Evolutionary conservation across 2,888 invertebrate genomes (phyloP).

Genomic region (Flexamia atlantica): DNA sequence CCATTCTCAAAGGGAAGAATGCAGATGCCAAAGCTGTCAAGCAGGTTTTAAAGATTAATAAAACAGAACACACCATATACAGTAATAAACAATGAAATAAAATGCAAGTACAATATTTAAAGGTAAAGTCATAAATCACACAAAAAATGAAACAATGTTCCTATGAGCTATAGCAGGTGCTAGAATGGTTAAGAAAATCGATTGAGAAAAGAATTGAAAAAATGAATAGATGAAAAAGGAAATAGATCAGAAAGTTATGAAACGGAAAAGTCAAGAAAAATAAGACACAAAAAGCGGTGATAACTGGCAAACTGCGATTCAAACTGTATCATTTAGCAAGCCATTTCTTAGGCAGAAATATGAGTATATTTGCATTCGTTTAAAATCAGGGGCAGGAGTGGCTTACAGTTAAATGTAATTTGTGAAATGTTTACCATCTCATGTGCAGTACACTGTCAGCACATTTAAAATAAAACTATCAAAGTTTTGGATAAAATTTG

Average conservation of each 20-base stretch:
- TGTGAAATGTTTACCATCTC: too few relatives aligned
- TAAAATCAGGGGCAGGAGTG: too few relatives aligned
- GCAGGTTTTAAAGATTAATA: background rate
- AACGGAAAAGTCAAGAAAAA: background rate
- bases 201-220: background rate
- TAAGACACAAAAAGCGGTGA: constrained; percentile 12
- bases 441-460: too few relatives aligned
- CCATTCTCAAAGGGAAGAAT: background rate
- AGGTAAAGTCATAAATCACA: background rate
- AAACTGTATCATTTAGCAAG: background rate
- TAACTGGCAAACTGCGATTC: background rate
- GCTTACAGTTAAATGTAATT: too few relatives aligned
- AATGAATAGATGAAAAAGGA: background rate
- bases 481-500: too few relatives aligned
- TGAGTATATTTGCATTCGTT: constrained; percentile 6
- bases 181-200: background rate
- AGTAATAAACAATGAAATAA: background rate
- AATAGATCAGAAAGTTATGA: background rate
- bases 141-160: background rate
- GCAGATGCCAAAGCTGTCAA: background rate
- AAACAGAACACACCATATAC: background rate
- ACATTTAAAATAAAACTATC: too few relatives aligned
- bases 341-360: constrained; percentile 20
- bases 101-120: background rate
- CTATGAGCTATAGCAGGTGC: constrained; percentile 9